Evolutionary conservation across 2,797 vertebrate genomes (phyloP).

Genomic region (Cyclura pinguis): DNA sequence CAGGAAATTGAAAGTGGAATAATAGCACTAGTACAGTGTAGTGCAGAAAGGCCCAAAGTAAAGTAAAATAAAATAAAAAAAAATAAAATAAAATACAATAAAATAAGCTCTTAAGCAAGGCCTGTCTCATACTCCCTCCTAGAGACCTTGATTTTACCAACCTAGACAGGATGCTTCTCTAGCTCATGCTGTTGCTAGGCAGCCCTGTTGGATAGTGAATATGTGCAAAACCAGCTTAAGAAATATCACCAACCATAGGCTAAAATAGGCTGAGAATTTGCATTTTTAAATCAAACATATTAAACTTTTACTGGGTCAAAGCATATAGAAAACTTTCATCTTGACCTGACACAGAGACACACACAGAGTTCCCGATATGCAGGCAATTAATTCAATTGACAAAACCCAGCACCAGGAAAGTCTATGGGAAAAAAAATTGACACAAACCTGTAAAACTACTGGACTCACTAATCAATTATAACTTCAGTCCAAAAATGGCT

Average conservation of each 20-base stretch:
- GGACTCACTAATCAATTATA: not conserved
- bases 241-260: not conserved
- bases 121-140: not conserved
- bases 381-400: not conserved
- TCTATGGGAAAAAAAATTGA: not conserved
- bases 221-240: not conserved
- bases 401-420: not conserved
- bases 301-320: not conserved
- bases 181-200: not conserved
- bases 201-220: not conserved
- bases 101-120: not conserved
- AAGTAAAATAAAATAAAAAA: too few relatives aligned
- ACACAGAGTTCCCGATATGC: not conserved
- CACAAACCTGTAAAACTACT: not conserved
- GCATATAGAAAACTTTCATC: not conserved
- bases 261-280: not conserved
- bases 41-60: too few relatives aligned
- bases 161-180: not conserved
- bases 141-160: not conserved
- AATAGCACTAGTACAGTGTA: too few relatives aligned
- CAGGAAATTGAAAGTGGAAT: too few relatives aligned
- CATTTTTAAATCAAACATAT: not conserved
- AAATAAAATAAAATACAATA: too few relatives aligned
- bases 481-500: not conserved
- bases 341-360: not conserved